Evolutionary conservation across 2,113 vertebrate species (phyloP).

Genomic region (Calonectris borealis): DNA sequence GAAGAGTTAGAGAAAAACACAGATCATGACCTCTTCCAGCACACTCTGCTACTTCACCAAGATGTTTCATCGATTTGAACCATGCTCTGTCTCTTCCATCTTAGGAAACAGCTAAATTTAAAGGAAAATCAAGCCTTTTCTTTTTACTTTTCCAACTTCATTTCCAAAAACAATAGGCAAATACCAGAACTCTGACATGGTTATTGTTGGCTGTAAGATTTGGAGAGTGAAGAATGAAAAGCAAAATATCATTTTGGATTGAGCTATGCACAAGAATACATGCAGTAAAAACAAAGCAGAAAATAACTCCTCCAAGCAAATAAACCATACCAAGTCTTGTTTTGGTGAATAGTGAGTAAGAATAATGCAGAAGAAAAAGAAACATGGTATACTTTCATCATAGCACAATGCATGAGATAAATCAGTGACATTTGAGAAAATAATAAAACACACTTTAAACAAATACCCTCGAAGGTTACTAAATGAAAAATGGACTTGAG

Average conservation of each 20-base stretch:
- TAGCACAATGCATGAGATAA: not conserved
- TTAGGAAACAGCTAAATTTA: not conserved
- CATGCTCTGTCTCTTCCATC: not conserved
- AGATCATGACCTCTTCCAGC: not conserved
- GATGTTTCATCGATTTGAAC: not conserved
- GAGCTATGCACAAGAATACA: not conserved
- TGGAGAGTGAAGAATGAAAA: not conserved
- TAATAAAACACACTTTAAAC: not conserved
- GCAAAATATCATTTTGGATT: not conserved
- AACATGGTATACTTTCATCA: not conserved
- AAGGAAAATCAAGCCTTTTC: not conserved
- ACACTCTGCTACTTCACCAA: not conserved
- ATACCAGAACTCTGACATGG: not conserved
- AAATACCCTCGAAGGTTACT: not conserved
- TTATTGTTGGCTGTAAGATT: not conserved
- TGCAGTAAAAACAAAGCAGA: not conserved
- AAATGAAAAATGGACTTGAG: not conserved
- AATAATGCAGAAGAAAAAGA: not conserved
- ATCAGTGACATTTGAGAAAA: not conserved
- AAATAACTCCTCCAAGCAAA: not conserved
- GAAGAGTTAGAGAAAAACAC: not conserved
- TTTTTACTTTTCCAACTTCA: not conserved
- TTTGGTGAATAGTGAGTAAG: not conserved
- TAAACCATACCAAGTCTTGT: not conserved
- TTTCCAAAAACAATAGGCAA: conserved; percentile 11